phyloP scores from a whole-genome alignment of 2,888 invertebrate genomes.

The Cepaea hortensis region DNA sequence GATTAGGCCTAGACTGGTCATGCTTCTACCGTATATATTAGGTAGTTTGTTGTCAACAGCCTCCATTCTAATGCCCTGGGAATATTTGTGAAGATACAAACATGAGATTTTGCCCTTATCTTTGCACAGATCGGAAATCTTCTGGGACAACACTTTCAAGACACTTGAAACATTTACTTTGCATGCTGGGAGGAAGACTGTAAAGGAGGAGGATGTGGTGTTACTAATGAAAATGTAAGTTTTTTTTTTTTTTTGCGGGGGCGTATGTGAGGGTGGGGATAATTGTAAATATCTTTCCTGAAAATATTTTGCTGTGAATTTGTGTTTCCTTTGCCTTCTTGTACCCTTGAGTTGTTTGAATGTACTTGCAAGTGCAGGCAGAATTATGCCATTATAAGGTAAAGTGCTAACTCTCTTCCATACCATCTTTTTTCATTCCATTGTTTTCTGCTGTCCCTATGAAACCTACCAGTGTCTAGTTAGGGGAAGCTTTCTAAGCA shows the following conservation, averaged over 20 bases:
- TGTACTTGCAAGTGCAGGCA: background rate
- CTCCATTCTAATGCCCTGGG: too few species aligned
- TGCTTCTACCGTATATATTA: too few species aligned
- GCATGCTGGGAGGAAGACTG: slow-evolving; percentile 77
- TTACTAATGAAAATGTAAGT: slow-evolving; percentile 68
- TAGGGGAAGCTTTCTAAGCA: too few species aligned
- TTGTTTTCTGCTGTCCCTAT: too few species aligned
- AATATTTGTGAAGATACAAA: background rate
- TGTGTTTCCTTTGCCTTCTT: too few species aligned
- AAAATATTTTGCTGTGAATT: too few species aligned
- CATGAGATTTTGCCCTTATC: background rate
- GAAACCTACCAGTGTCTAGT: too few species aligned
- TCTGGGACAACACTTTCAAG: slow-evolving; percentile 87
- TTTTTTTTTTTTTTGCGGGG: background rate
- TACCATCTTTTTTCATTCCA: too few species aligned
- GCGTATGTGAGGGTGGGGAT: too few species aligned
- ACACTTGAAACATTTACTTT: slow-evolving; percentile 80
- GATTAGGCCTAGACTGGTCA: too few species aligned
- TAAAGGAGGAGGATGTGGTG: slow-evolving; percentile 69
- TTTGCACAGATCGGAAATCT: slow-evolving; percentile 80
- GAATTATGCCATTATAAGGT: background rate
- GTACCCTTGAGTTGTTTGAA: background rate
- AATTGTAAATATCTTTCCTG: too few species aligned
- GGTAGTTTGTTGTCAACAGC: too few species aligned
- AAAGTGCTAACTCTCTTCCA: background rate